Conservation (phyloP, 2,888 invertebrate genomes). For the Acanthacorydalis orientalis region DNA sequence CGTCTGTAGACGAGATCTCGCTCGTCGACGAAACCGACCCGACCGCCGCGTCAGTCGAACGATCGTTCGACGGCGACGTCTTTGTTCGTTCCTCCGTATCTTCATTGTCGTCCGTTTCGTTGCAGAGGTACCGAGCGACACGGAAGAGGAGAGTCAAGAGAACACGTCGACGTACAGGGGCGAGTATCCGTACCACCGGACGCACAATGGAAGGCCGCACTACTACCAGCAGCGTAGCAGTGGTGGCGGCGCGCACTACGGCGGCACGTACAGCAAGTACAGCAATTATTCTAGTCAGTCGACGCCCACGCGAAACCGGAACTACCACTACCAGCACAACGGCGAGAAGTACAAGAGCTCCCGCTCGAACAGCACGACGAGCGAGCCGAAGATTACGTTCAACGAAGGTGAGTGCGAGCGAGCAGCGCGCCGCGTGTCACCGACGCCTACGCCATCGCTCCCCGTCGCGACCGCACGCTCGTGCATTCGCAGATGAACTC, state of each 20-base stretch:
- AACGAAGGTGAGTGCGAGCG: conserved; percentile 27
- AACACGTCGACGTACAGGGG: background rate
- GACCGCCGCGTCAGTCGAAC: too few species aligned
- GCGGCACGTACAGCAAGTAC: background rate
- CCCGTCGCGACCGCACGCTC: too few species aligned
- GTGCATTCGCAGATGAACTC: too few species aligned
- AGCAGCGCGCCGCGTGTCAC: background rate
- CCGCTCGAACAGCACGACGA: conserved; percentile 24
- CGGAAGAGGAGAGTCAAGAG: conserved; percentile 21
- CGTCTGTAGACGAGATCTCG: too few species aligned
- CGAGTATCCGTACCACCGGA: background rate
- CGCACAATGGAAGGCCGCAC: conserved; percentile 4
- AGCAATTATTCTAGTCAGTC: conserved; percentile 23
- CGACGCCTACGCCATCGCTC: too few species aligned
- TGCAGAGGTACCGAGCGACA: conserved; percentile 23
- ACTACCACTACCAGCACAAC: conserved; percentile 17
- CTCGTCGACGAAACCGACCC: too few species aligned
- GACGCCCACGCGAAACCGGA: conserved; percentile 18
- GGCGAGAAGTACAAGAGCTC: conserved; percentile 18
- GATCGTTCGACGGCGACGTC: background rate
- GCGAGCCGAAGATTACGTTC: conserved; percentile 33
- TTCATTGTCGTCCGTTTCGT: conserved; percentile 7
- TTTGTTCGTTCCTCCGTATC: background rate
- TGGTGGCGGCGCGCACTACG: conserved; percentile 4
- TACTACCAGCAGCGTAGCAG: conserved; percentile 6